Base-by-base conservation (phyloP, 2,888 invertebrate genomes). In the Pardosa pseudoannulata region DNA sequence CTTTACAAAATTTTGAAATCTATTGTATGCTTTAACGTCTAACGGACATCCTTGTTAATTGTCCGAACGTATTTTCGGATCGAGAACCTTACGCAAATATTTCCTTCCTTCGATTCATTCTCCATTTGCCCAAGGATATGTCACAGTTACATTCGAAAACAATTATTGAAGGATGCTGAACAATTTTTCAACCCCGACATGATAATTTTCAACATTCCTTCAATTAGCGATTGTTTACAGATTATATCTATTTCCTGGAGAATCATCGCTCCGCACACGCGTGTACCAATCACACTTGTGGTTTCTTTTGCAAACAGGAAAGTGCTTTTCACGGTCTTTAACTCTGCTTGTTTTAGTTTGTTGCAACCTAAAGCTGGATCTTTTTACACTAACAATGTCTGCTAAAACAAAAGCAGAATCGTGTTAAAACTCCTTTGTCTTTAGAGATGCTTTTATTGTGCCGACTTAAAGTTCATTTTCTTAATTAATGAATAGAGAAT, bases 221-320 rank as follows among this genome's bases (percentile, higher is more conserved):
- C 65, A 65, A 29, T 65, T 65, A 65, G 6, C 31, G 13, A 56
- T 65, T 65, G 29, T 31, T 65, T 29, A 31, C 31, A 29, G 65
- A 65, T 65, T 65, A 19, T 29, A 65, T 65, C 31, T 11, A n/a
- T 16, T 65, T 65, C 65, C 65, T 65, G 13, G 16, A 29, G 65
- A n/a, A 11, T 3, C 65, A 16, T 29, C 65, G 6, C 29, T 13
- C 29, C 29, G 6, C 29, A 3, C 23, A 5, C 56, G 3, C 5
- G 5, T 23, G 0, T 5, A 56, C 19, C 1, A 56, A 6, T 19
- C 1, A 23, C n/a, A 2, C 23, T 3, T 11, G 16, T 11, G 19
- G 7, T 29, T 65, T 6, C 31, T 65, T 29, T 1, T 65, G 65
- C 29, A 65, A 29, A 65, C 65, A 65, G 31, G 31, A 65, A 29